Evolutionary conservation across 2,797 vertebrate genomes (phyloP).

Genomic region (Lacerta agilis): DNA sequence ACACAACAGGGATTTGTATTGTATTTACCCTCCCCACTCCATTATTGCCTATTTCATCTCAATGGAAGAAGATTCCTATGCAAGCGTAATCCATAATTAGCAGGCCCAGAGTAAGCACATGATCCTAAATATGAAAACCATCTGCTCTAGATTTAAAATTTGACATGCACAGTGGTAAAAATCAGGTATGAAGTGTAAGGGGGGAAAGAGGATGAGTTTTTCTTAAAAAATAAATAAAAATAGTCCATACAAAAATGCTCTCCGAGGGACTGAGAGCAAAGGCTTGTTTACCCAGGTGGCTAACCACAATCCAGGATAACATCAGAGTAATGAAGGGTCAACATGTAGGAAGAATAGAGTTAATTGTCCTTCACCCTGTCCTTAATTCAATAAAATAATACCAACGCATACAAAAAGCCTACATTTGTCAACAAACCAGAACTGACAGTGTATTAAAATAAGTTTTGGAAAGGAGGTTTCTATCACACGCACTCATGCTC

Average conservation of each 20-base stretch:
- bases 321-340: not conserved
- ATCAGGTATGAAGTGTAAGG: not conserved
- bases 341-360: not conserved
- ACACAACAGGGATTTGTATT: not conserved
- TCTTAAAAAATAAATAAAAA: not conserved
- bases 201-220: not conserved
- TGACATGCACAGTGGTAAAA: not conserved
- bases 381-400: not conserved
- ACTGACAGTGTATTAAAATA: constrained; percentile 52
- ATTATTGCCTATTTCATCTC: not conserved
- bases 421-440: not conserved
- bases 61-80: not conserved
- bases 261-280: not conserved
- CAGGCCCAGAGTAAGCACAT: not conserved
- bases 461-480: constrained; percentile 49
- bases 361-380: not conserved
- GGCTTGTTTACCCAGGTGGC: not conserved
- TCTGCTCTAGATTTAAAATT: not conserved
- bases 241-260: not conserved
- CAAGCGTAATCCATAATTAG: not conserved
- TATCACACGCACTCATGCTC: not conserved
- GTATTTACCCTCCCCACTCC: no score
- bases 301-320: not conserved
- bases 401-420: not conserved
- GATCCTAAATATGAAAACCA: not conserved